A percentile compares a stretch with the other conserved stretches of the same genome.
phyloP scores from a whole-genome alignment of 1,140 invertebrate species.

The Glomeris maerens region DNA sequence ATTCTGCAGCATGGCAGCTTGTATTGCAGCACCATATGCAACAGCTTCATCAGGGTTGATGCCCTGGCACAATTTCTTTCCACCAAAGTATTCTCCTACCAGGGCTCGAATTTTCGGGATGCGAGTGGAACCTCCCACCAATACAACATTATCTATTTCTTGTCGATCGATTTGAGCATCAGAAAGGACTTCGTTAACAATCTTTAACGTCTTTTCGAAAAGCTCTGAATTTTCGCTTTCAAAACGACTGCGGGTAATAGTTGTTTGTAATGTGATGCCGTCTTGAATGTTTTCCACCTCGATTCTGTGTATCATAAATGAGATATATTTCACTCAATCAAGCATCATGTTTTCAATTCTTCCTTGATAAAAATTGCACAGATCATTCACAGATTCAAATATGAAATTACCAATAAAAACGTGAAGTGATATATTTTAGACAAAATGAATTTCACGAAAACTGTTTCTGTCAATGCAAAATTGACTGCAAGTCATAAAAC shows the following conservation, averaged over 20 bases:
- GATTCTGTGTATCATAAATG: no score
- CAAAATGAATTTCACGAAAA: no score
- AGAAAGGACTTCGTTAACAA: slow-evolving; percentile 26
- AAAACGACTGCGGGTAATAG: slow-evolving; percentile 21
- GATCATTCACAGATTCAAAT: no score
- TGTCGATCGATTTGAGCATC: slow-evolving; percentile 30
- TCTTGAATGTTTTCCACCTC: slow-evolving; percentile 40
- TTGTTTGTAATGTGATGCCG: slow-evolving; percentile 31
- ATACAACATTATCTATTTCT: slow-evolving; percentile 24
- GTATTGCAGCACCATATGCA: slow-evolving; percentile 75
- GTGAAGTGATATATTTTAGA: no score
- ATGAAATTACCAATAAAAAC: no score
- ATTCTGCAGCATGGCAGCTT: slow-evolving; percentile 41
- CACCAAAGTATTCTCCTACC: slow-evolving; percentile 24
- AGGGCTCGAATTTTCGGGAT: slow-evolving; percentile 29
- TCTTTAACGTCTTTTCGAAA: slow-evolving; percentile 28
- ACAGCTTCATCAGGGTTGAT: slow-evolving; percentile 54
- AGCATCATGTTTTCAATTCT: no score
- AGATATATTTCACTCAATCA: no score
- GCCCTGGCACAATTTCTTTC: slow-evolving; percentile 17
- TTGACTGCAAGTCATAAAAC: no score
- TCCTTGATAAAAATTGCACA: no score
- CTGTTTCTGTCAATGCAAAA: no score
- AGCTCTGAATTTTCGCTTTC: slow-evolving; percentile 25
- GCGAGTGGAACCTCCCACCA: slow-evolving; percentile 29